Conservation (phyloP, 2,888 invertebrate species). For the Nesidiocoris tenuis region DNA sequence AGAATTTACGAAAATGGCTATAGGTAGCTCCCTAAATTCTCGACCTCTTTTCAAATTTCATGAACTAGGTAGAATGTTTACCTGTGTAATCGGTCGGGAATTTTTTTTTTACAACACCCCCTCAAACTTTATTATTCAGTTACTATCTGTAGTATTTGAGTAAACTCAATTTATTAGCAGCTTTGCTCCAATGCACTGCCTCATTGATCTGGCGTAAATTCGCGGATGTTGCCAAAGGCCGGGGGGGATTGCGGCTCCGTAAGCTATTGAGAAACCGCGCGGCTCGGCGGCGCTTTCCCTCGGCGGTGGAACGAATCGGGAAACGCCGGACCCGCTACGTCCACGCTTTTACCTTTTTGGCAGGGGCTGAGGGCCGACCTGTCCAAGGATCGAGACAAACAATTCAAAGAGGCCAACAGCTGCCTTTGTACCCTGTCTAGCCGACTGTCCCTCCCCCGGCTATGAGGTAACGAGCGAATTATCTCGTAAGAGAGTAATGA, state of each 20-base stretch:
- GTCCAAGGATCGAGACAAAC: background rate
- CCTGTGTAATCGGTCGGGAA: too few relatives aligned
- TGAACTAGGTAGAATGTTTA: too few relatives aligned
- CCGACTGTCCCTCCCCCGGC: background rate
- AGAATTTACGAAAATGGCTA: too few relatives aligned
- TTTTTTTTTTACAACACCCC: too few relatives aligned
- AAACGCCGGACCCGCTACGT: conserved; percentile 20
- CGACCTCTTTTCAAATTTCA: too few relatives aligned
- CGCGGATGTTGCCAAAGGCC: background rate
- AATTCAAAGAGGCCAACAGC: background rate
- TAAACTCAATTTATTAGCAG: too few relatives aligned
- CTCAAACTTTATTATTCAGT: too few relatives aligned
- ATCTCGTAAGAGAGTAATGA: background rate
- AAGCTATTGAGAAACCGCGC: background rate
- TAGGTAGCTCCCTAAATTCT: too few relatives aligned
- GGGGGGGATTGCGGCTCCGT: background rate
- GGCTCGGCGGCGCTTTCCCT: conserved; percentile 13
- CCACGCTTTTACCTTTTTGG: conserved; percentile 36
- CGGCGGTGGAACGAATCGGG: conserved; percentile 24
- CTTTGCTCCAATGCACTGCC: too few relatives aligned
- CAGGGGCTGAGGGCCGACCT: background rate
- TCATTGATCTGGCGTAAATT: background rate
- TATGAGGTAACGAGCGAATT: background rate
- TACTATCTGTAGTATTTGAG: too few relatives aligned
- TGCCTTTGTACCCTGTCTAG: background rate